Evolutionary conservation across 1,140 invertebrate species (phyloP).

Genomic region (Drosophila mauritiana): DNA sequence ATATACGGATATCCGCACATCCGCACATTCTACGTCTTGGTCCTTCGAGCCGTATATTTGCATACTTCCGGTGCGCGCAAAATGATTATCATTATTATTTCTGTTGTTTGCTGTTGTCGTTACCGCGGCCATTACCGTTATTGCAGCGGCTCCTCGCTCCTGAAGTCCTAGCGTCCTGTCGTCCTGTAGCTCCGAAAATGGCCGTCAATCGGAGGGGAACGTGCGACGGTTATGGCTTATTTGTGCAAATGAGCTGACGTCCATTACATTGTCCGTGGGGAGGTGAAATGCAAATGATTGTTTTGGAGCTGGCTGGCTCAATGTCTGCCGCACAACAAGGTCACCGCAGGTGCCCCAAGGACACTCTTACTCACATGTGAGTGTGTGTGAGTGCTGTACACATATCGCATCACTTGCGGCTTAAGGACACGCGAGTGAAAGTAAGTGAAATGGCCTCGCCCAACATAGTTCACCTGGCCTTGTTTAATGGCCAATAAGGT

Average conservation of each 20-base stretch:
- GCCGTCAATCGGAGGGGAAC: slow-evolving; percentile 39
- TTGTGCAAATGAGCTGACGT: slow-evolving; percentile 78
- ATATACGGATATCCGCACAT: slow-evolving; percentile 40
- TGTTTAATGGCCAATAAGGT: slow-evolving; percentile 21
- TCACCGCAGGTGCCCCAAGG: slow-evolving; percentile 45
- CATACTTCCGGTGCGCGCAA: slow-evolving; percentile 79
- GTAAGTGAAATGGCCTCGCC: slow-evolving; percentile 42
- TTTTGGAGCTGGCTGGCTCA: slow-evolving; percentile 53
- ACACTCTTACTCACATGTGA: slow-evolving; percentile 3
- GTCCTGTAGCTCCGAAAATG: slow-evolving; percentile 51
- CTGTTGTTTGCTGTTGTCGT: slow-evolving; percentile 78
- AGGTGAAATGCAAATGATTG: slow-evolving; percentile 71
- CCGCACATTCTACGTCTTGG: slow-evolving; percentile 45
- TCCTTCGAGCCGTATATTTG: slow-evolving; percentile 72
- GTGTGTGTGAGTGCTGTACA: not conserved
- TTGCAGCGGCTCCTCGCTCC: slow-evolving; percentile 43
- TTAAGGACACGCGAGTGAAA: slow-evolving; percentile 45
- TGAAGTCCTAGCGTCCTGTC: not conserved
- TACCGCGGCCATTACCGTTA: slow-evolving; percentile 78
- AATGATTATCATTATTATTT: slow-evolving; percentile 83
- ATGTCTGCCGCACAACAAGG: slow-evolving; percentile 55
- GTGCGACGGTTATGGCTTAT: slow-evolving; percentile 75
- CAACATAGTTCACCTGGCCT: slow-evolving; percentile 22
- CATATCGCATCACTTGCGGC: slow-evolving; percentile 43
- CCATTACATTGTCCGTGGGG: slow-evolving; percentile 71